Evolutionary conservation across 2,113 vertebrate genomes (phyloP), one percentile per base, ranked within the genome.

Genomic region (Vulpes lagopus): DNA sequence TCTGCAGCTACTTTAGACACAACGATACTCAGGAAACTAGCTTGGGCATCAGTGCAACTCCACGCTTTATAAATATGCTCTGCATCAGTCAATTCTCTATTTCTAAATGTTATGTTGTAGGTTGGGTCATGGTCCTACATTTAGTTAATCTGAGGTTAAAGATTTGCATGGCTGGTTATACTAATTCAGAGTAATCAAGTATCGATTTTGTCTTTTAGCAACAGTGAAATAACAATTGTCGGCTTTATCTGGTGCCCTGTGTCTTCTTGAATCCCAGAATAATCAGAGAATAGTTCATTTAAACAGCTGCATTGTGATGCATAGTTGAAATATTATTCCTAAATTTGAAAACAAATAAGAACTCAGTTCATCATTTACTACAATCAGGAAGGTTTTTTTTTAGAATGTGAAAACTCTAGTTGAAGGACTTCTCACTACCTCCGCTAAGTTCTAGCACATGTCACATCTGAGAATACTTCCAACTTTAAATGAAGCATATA

Each of bases 121-220:
- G 8, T 30, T 91, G 65, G 90, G 94, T 95, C 8, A 38, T n/a
- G 12, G 32, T 30, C 5, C 85, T 98, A 87, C 91, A 92, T 96
- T 12, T 8, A 96, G 59, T 94, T 97, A 96, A 97, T 97, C 84
- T 97, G 25, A 97, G 53, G 81, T 97, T 97, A 89, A 94, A 64
- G 69, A 97, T 51, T 73, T 95, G 35, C 96, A 96, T 55, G 89
- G 38, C n/a, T 35, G 59, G 59, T 96, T 51, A 96, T 79, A 71
- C 92, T 95, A 97, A 97, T 89, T 97, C 76, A 96, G 93, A 96
- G 84, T 73, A 93, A 73, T 82, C 94, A 97, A 93, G 69, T 89
- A 96, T 30, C 74, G 91, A 96, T 95, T 96, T 95, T 88, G 17
- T 96, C 92, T 97, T 94, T 97, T 93, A 93, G 76, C 73, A 94